Percentiles rank a stretch among this genome's conserved stretches.
phyloP scores from a whole-genome alignment of 2,113 vertebrate genomes.

The Podocnemis expansa region DNA sequence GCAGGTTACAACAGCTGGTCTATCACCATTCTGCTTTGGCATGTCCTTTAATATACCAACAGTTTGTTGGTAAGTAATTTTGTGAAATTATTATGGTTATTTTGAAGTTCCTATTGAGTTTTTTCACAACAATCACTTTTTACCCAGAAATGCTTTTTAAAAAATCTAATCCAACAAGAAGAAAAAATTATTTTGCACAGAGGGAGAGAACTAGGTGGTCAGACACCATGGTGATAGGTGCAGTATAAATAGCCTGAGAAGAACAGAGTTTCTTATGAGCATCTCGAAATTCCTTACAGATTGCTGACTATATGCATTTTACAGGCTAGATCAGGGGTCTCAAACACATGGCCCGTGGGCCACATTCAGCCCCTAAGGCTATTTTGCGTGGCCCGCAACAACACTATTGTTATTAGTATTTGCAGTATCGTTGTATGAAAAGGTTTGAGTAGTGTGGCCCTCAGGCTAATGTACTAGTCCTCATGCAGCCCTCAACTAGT shows the following conservation, averaged over 20 bases:
- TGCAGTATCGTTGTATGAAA: no score
- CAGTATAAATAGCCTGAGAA: not conserved
- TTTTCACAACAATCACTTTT: not conserved
- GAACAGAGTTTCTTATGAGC: not conserved
- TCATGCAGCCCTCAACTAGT: no score
- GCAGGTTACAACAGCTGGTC: conserved; percentile 85
- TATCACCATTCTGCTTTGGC: conserved; percentile 85
- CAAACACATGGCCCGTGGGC: no score
- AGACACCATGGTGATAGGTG: not conserved
- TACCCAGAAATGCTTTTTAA: conserved; percentile 12
- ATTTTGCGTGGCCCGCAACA: no score
- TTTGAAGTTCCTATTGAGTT: conserved; percentile 11
- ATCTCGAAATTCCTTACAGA: not conserved
- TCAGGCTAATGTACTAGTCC: no score
- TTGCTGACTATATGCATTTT: conserved; percentile 25
- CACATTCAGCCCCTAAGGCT: no score
- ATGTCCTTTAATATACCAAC: conserved; percentile 75
- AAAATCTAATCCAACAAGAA: not conserved
- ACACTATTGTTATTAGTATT: no score
- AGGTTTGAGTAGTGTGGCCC: no score
- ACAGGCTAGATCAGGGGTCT: no score
- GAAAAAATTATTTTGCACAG: conserved; percentile 8
- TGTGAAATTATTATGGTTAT: not conserved
- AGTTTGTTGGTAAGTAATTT: conserved; percentile 84
- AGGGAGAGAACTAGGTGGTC: conserved; percentile 45